phyloP scores from a whole-genome alignment of 2,113 vertebrate genomes.

The Tachysurus fulvidraco region DNA sequence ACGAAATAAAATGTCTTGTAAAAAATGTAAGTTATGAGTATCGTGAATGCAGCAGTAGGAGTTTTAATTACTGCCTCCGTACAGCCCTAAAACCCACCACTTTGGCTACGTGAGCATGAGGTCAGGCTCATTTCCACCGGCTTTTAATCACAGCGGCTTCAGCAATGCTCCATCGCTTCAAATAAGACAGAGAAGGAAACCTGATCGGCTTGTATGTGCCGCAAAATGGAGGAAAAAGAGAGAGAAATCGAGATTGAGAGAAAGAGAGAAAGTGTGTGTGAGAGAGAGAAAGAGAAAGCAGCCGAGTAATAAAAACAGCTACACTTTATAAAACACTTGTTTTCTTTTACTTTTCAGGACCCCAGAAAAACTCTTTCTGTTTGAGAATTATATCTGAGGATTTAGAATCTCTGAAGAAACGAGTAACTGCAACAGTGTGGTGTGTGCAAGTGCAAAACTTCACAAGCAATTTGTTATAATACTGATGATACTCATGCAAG shows the following conservation, averaged over 20 bases:
- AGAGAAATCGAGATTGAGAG: not conserved
- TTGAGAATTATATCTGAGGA: conserved; percentile 46
- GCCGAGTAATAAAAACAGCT: conserved; percentile 13
- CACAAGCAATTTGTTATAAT: not conserved
- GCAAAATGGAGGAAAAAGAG: conserved; percentile 13
- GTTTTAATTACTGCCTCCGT: conserved; percentile 64
- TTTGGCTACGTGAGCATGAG: conserved; percentile 56
- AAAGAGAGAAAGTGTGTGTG: not conserved
- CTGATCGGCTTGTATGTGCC: conserved; percentile 51
- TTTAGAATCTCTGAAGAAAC: conserved; percentile 23
- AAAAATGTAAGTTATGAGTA: not conserved
- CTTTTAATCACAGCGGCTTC: conserved; percentile 68
- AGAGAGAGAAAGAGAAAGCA: not conserved
- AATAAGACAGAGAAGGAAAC: conserved; percentile 64
- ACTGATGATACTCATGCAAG: not conserved
- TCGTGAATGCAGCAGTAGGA: conserved; percentile 43
- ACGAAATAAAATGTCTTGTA: not conserved
- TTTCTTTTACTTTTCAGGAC: conserved; percentile 32
- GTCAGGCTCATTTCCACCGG: conserved; percentile 59
- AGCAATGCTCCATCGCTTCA: conserved; percentile 56
- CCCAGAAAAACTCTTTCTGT: conserved; percentile 27
- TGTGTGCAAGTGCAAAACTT: not conserved
- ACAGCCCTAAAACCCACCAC: conserved; percentile 55
- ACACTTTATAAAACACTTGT: conserved; percentile 27
- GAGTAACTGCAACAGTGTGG: conserved; percentile 27